Base-by-base conservation (phyloP, 2,797 vertebrate genomes). In the Pogoniulus pusillus region DNA sequence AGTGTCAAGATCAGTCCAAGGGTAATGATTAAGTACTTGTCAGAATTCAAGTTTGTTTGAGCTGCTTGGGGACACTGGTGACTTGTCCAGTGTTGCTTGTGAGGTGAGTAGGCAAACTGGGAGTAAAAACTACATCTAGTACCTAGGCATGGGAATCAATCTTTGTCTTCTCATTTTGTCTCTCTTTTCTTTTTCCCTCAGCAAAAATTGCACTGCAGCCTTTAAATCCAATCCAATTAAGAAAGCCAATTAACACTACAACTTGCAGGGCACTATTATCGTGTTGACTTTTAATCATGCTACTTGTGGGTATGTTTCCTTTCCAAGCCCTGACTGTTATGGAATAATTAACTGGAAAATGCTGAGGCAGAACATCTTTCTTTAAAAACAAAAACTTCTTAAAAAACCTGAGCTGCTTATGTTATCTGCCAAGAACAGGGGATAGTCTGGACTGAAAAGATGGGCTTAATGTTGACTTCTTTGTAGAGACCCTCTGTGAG, bases 161-260 rank as follows among this genome's bases (percentile, higher is more conserved):
- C 19, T 68, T 39, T 73, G 26, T 87, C 72, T 55, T 43, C 60
- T 57, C 32, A n/a, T 78, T 77, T 75, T 85, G 6, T 79, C 1
- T 83, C 29, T 87, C 26, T 23, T 75, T 87, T 90, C 22, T 68
- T 82, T 87, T 62, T 74, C 15, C 57, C 23, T 77, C 30, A 29
- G 47, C 53, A 66, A 65, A 87, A 90, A 17, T 29, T 57, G 41
- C 69, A 69, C 18, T 6, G 30, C 76, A 78, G 11, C 11, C 54
- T 90, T 84, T 89, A 49, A 71, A 65, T 73, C 27, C 1, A 12
- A 39, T 88, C 62, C 73, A 82, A 37, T 89, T 89, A 89, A 71
- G 77, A 88, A 93, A 86, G 89, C 58, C 13, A 89, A 7, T 86
- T 95, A 94, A 54, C 51, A 29, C 12, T 83, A 62, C 35, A 74